These are phyloP conservation scores for Nomada goodeniana DNA, from an alignment of 2,888 invertebrate species.

Conservation along the genomic window DNA sequence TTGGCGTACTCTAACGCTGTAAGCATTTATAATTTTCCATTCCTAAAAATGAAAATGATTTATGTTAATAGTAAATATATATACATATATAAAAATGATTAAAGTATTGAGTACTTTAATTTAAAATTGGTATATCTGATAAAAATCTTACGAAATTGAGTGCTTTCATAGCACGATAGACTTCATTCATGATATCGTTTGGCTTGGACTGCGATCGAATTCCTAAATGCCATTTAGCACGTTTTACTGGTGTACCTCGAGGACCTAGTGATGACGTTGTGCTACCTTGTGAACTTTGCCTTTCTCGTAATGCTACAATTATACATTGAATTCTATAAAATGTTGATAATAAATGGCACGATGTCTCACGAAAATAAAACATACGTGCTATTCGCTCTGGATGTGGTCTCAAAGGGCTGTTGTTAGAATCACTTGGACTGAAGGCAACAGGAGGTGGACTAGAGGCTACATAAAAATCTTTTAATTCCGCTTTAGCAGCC, in stretches of 20 bases:
- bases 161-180: slow-evolving; percentile 99
- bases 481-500: slow-evolving; percentile 95
- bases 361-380: slow-evolving; percentile 54
- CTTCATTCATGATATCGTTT: slow-evolving; percentile 99
- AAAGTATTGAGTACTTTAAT: neutral
- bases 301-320: slow-evolving; percentile 84
- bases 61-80: neutral
- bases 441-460: slow-evolving; percentile 91
- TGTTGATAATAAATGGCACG: neutral
- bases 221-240: slow-evolving; percentile 99
- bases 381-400: slow-evolving; percentile 95
- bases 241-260: slow-evolving; percentile 92
- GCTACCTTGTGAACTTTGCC: slow-evolving; percentile 79
- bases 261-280: slow-evolving; percentile 80
- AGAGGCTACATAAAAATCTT: slow-evolving; percentile 97
- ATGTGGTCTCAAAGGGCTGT: slow-evolving; percentile 90
- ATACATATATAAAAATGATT: too few relatives aligned
- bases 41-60: slow-evolving; percentile 86
- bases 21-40: slow-evolving; percentile 99
- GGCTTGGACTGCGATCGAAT: slow-evolving; percentile 99
- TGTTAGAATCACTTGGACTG: slow-evolving; percentile 85
- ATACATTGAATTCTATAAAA: neutral
- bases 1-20: slow-evolving; percentile 97
- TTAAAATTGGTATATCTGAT: neutral
- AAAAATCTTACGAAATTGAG: slow-evolving; percentile 91